phyloP scores from a whole-genome alignment of 2,797 vertebrate species.

The Paratrypauchen microcephalus region DNA sequence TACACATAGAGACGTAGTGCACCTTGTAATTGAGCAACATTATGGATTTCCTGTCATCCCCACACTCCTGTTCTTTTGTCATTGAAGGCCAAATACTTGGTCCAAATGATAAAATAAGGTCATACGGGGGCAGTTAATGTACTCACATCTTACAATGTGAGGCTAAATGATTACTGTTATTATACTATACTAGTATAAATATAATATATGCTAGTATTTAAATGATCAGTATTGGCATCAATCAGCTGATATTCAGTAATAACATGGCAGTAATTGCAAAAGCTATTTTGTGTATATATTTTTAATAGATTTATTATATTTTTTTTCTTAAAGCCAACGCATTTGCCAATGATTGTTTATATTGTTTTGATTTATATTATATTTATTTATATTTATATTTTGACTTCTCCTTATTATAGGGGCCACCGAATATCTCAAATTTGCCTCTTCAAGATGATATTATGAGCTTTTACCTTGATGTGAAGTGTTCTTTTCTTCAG shows the following conservation, averaged over 20 bases:
- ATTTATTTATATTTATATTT: too few relatives aligned
- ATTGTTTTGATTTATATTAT: not conserved
- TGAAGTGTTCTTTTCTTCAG: slow-evolving; percentile 5
- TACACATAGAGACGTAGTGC: not conserved
- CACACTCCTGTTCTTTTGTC: slow-evolving; percentile 9
- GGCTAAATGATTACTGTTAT: not conserved
- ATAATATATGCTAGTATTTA: not conserved
- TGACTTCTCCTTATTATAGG: not conserved
- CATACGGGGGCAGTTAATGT: slow-evolving; percentile 49
- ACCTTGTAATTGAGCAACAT: slow-evolving; percentile 22
- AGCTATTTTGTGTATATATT: too few relatives aligned
- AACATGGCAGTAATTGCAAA: not conserved
- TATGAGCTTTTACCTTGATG: not conserved
- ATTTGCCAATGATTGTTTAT: not conserved
- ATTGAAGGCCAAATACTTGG: slow-evolving; percentile 29
- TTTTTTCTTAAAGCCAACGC: too few relatives aligned
- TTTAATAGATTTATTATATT: too few relatives aligned
- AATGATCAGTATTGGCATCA: not conserved
- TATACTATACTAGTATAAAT: not conserved
- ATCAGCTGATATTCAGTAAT: not conserved
- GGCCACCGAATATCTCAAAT: not conserved
- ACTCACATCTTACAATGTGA: slow-evolving; percentile 19
- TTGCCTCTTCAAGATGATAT: slow-evolving; percentile 1
- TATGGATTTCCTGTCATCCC: not conserved
- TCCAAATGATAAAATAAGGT: slow-evolving; percentile 54